Evolutionary conservation across 30 jellyfish, hydroid and myxozoan genomes (phyloP).

Genomic region (Turritopsis dohrnii): DNA sequence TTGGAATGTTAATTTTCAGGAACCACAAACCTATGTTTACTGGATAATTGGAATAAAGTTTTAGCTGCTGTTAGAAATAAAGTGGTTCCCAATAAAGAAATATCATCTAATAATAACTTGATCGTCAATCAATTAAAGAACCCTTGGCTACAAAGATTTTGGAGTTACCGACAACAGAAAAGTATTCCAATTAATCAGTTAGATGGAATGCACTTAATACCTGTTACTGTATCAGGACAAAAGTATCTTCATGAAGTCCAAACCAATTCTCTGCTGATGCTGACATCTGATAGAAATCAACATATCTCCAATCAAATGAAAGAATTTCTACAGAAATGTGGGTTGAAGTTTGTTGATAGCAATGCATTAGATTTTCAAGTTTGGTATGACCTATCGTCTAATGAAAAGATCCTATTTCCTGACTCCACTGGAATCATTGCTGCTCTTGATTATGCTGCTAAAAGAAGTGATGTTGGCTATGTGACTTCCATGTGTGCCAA

Average conservation of each 20-base stretch:
- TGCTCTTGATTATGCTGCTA: not conserved
- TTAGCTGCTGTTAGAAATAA: not conserved
- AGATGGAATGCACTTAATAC: constrained; percentile 52
- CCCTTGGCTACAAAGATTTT: not conserved
- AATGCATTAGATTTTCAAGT: not conserved
- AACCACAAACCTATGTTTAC: not conserved
- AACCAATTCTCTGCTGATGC: not conserved
- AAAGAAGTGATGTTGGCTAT: not conserved
- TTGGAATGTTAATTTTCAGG: not conserved
- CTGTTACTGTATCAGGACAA: not conserved
- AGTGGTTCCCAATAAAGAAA: not conserved
- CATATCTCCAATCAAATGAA: not conserved
- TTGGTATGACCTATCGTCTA: not conserved
- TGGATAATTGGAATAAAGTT: not conserved
- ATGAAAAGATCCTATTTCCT: not conserved
- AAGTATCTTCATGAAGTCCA: not conserved
- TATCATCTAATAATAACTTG: not conserved
- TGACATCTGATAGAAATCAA: not conserved
- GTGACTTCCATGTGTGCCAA: not conserved
- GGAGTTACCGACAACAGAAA: constrained; percentile 24
- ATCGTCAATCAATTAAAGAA: not conserved
- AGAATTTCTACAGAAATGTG: not conserved
- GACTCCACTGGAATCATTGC: constrained; percentile 5
- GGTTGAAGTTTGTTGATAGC: not conserved
- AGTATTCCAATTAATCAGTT: constrained; percentile 3